A percentile compares a stretch with the other conserved stretches of the same genome.
Conservation (phyloP, 2,888 invertebrate genomes). For the Galeruca laticollis region DNA sequence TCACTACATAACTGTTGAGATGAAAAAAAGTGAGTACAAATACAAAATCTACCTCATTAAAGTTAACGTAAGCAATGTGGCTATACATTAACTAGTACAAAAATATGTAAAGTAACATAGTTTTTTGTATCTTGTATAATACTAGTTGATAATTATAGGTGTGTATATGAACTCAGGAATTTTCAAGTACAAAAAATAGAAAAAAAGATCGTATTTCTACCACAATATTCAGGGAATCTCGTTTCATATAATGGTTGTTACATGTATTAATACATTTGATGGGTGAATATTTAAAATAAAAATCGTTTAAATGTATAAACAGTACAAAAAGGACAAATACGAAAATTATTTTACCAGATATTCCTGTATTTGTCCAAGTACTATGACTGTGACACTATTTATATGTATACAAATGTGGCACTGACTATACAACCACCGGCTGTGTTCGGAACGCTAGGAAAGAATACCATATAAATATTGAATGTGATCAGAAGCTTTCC, state of each 20-base stretch:
- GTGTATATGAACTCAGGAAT: constrained; percentile 58
- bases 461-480: too few relatives aligned
- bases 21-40: constrained; percentile 55
- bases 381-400: constrained; percentile 47
- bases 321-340: constrained; percentile 6
- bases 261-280: constrained; percentile 49
- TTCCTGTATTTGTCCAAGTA: constrained; percentile 31
- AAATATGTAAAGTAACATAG: constrained; percentile 56
- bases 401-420: constrained; percentile 30
- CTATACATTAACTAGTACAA: constrained; percentile 56
- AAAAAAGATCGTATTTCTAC: constrained; percentile 37
- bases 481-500: too few relatives aligned
- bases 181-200: constrained; percentile 53
- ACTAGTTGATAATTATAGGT: constrained; percentile 56
- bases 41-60: constrained; percentile 61
- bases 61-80: constrained; percentile 48
- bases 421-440: too few relatives aligned
- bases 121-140: constrained; percentile 54
- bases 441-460: too few relatives aligned
- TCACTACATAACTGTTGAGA: constrained; percentile 47
- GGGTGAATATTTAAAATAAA: constrained; percentile 47
- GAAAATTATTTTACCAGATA: constrained; percentile 17
- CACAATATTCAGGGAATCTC: constrained; percentile 56
- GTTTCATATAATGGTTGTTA: constrained; percentile 45
- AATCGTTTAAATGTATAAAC: constrained; percentile 28